phyloP scores from a whole-genome alignment of 2,888 invertebrate species.

The Eucera pruinosa region DNA sequence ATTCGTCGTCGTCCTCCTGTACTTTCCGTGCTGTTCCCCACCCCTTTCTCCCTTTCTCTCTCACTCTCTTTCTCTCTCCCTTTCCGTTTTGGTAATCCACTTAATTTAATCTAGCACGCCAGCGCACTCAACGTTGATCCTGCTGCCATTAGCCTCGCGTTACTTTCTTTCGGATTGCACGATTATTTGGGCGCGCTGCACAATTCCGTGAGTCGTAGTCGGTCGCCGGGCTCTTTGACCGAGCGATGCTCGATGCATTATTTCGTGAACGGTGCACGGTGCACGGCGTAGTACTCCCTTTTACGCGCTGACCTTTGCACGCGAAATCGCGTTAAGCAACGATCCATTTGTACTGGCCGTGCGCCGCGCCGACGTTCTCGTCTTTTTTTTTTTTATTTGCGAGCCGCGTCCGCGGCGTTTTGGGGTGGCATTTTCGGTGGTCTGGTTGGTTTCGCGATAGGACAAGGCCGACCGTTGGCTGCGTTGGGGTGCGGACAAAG shows the following conservation, averaged over 20 bases:
- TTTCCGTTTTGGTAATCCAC: slow-evolving; percentile 58
- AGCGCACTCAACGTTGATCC: slow-evolving; percentile 33
- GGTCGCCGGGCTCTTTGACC: neutral
- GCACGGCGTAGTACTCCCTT: no score
- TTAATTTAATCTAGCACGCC: slow-evolving; percentile 52
- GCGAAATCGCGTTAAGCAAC: slow-evolving; percentile 39
- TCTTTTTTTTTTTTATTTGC: neutral
- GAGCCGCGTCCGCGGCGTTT: neutral
- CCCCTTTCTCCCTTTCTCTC: slow-evolving; percentile 23
- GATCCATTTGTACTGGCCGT: slow-evolving; percentile 35
- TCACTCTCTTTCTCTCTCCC: slow-evolving; percentile 44
- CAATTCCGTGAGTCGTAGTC: neutral
- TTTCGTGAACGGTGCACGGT: slow-evolving; percentile 23
- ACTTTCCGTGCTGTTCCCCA: neutral
- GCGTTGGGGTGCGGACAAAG: no score
- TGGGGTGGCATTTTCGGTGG: neutral
- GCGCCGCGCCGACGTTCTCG: neutral
- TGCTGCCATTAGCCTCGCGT: slow-evolving; percentile 18
- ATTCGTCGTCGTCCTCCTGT: slow-evolving; percentile 32
- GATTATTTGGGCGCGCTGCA: slow-evolving; percentile 3
- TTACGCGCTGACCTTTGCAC: slow-evolving; percentile 32
- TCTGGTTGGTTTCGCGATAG: neutral
- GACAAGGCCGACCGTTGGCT: neutral
- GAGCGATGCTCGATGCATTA: slow-evolving; percentile 23
- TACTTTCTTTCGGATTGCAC: slow-evolving; percentile 39